A percentile compares a stretch with the other conserved stretches of the same genome.
Evolutionary conservation across 2,888 invertebrate genomes (phyloP).

Genomic region (Operophtera brumata): DNA sequence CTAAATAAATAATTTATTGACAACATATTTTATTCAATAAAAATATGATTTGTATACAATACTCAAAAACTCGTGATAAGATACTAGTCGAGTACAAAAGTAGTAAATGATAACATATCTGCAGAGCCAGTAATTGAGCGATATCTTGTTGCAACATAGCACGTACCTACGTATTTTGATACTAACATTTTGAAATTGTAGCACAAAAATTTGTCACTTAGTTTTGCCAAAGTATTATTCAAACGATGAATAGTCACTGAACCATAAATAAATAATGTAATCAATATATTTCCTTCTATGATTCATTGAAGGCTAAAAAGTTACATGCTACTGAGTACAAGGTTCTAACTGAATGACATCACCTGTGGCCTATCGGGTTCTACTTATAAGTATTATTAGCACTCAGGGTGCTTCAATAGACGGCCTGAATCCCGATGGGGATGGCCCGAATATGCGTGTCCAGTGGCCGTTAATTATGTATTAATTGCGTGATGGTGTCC

Average conservation of each 20-base stretch:
- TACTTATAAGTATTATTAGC: background rate
- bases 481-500: background rate
- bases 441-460: background rate
- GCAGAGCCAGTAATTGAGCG: slow-evolving; percentile 28
- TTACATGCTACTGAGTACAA: background rate
- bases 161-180: slow-evolving; percentile 6
- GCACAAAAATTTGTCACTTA: slow-evolving; percentile 13
- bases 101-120: slow-evolving; percentile 40
- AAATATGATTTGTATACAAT: background rate
- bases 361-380: background rate
- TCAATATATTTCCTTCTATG: slow-evolving; percentile 20
- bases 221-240: background rate
- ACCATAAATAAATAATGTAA: slow-evolving; percentile 9
- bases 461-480: background rate
- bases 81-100: slow-evolving; percentile 34
- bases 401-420: background rate
- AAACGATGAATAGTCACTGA: slow-evolving; percentile 1
- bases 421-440: no score
- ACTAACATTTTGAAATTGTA: background rate
- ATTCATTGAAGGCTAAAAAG: slow-evolving; percentile 3
- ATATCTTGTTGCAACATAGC: slow-evolving; percentile 19
- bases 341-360: background rate
- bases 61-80: slow-evolving; percentile 38
- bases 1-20: background rate
- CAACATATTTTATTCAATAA: slow-evolving; percentile 2